Evolutionary conservation across 2,888 invertebrate genomes (phyloP).

Genomic region (Temnothorax ravouxi): DNA sequence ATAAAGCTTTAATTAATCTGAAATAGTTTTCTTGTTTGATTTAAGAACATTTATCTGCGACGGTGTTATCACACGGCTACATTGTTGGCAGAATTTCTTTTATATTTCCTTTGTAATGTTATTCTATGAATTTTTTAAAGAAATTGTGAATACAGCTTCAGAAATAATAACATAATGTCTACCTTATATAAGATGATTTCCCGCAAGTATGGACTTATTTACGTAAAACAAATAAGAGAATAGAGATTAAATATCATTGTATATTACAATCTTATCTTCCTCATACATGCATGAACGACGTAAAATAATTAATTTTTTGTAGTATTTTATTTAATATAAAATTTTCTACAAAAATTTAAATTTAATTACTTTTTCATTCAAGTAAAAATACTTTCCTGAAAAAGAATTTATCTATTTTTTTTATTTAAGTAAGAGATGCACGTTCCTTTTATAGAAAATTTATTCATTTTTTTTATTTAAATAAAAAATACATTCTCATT

Average conservation of each 20-base stretch:
- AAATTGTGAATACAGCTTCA: neutral
- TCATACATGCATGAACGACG: neutral
- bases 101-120: neutral
- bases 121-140: neutral
- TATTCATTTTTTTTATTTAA: neutral
- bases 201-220: neutral
- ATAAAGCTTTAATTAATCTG: slow-evolving; percentile 31
- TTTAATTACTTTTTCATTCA: neutral
- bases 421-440: neutral
- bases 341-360: neutral
- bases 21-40: slow-evolving; percentile 6
- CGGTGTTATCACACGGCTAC: neutral
- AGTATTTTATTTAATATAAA: neutral
- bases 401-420: too few species aligned
- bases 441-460: neutral
- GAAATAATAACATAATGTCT: neutral
- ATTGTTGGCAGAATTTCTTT: neutral
- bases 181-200: neutral
- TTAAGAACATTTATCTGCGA: neutral
- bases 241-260: neutral
- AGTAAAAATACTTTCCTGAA: neutral
- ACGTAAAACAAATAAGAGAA: neutral
- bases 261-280: neutral
- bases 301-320: neutral
- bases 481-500: neutral